These are phyloP conservation scores for Manacus vitellinus DNA, from an alignment of 2,113 vertebrate genomes.

Conservation along the genomic window DNA sequence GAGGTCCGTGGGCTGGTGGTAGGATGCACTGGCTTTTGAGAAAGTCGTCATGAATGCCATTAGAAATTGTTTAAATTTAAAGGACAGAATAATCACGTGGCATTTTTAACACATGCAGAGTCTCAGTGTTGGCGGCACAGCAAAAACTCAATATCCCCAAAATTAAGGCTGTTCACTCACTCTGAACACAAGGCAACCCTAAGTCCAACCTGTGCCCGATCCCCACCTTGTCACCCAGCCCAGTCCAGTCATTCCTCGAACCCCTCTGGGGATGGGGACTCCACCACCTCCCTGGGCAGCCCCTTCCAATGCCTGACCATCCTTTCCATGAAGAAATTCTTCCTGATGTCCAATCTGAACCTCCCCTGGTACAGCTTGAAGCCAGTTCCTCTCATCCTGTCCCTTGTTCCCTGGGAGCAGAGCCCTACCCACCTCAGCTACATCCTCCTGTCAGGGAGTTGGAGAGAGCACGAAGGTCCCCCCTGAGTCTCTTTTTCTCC, in stretches of 20 bases:
- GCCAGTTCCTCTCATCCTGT: fast-evolving
- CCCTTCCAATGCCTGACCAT: fast-evolving
- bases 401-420: not conserved
- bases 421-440: fast-evolving
- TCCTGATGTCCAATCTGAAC: fast-evolving
- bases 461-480: not conserved
- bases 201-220: fast-evolving
- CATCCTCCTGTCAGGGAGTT: not conserved
- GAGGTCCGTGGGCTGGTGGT: not conserved
- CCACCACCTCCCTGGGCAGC: not conserved
- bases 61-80: not conserved
- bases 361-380: not conserved
- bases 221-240: not conserved
- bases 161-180: not conserved
- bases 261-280: not conserved
- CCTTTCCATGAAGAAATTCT: not conserved
- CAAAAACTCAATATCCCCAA: not conserved
- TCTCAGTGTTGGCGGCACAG: not conserved
- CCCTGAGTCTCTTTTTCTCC: not conserved
- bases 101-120: not conserved
- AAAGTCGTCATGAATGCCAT: not conserved
- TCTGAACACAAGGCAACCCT: fast-evolving
- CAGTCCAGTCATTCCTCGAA: not conserved
- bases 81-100: not conserved
- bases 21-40: not conserved